Evolutionary conservation across 2,113 vertebrate species (phyloP), one percentile per base, ranked within the genome.

Genomic region (Phylloscopus whistleri): DNA sequence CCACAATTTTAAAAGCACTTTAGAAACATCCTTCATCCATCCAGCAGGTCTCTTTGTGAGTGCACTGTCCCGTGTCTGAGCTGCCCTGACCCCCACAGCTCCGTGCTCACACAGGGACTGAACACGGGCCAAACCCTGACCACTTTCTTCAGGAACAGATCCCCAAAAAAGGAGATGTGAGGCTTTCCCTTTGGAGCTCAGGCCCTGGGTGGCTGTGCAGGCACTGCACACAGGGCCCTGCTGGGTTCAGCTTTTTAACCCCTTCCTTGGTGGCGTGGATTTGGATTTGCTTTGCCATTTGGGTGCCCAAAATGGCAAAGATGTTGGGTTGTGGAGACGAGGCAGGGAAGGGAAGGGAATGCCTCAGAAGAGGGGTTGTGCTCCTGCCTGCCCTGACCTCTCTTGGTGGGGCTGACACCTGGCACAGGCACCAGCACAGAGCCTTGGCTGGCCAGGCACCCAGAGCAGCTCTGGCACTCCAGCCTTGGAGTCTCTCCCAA

Each of bases 121-220:
- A 94, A 20, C 68, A 11, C 76, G 58, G 69, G 35, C 41, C 64
- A 13, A 3, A 88, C n/a, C 82, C 90, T 55, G 76, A 84, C 68
- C 86, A 33, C 73, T 96, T 90, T 84, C 73, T 37, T 46, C 76
- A 55, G 90, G 90, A 82, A 93, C 56, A 68, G 72, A 93, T 95
- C 95, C 90, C 96, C 93, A 64, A 87, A 93, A 62, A 93, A 96
- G 96, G 96, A 93, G 52, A 88, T 35, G 8, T 20, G 19, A 81
- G 73, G 75, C 60, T 92, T 86, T 74, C 87, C 91, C 84, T 72
- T 43, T 11, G 82, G 90, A 91, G 92, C 76, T 92, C 26, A 3
- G 86, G 80, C 72, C 28, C 68, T 35, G 89, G 86, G 84, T 82
- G 91, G 93, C 84, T 88, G 79, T 43, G 59, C 59, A 93, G 91